A percentile compares a stretch with the other conserved stretches of the same genome.
phyloP scores from a whole-genome alignment of 2,797 vertebrate species.

The Hapalemur alaotrensis region DNA sequence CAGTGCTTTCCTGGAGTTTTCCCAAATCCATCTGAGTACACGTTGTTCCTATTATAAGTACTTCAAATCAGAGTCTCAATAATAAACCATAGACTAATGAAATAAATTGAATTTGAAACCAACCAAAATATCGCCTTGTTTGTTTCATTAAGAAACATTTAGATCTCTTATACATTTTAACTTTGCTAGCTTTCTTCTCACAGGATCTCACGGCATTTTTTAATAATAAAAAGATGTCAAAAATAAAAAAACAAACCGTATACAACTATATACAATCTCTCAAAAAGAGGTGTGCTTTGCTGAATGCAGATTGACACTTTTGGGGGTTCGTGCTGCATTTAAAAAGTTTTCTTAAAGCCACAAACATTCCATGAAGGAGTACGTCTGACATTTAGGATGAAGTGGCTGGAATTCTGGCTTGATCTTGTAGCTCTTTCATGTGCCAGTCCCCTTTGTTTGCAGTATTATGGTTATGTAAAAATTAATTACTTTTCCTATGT shows the following conservation, averaged over 20 bases:
- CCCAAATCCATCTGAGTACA: slow-evolving; percentile 11
- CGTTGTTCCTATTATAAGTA: background rate
- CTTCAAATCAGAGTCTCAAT: slow-evolving; percentile 27
- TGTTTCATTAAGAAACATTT: background rate
- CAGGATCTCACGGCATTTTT: background rate
- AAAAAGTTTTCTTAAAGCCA: background rate
- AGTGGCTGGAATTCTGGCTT: background rate
- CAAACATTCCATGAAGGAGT: background rate
- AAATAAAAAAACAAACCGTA: background rate
- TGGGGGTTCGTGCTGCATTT: background rate
- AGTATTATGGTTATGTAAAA: background rate
- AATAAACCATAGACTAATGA: background rate
- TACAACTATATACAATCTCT: background rate
- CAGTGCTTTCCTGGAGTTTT: background rate
- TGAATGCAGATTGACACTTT: background rate
- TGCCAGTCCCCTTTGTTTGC: background rate
- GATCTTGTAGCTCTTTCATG: background rate
- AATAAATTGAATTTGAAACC: slow-evolving; percentile 8
- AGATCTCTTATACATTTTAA: background rate
- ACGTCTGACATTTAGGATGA: background rate
- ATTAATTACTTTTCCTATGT: background rate
- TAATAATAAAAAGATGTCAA: slow-evolving; percentile 30
- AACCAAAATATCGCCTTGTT: background rate
- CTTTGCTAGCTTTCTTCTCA: slow-evolving; percentile 14
- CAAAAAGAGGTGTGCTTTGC: background rate